Evolutionary conservation across 2,113 vertebrate species (phyloP), one percentile per base, ranked within the genome.

Genomic region (Jacana jacana): DNA sequence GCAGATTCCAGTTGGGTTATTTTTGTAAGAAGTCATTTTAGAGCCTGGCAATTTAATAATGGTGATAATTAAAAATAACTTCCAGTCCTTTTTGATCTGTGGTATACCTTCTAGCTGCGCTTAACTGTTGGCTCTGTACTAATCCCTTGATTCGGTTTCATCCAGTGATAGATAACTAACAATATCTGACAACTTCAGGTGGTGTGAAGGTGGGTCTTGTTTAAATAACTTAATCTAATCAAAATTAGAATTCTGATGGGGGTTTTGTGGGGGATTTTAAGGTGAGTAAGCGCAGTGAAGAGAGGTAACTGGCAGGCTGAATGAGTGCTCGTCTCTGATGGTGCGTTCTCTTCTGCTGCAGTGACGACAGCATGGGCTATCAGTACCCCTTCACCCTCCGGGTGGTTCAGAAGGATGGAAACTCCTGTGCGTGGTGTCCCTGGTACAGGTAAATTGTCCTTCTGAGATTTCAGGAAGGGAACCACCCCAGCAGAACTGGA

Each of bases 311-410:
- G 66, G 46, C 39, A 61, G 68, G 54, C 83, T 40, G 92, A 65
- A 91, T 39, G 30, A 64, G 77, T 90, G 84, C 88, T 97, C 30
- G 37, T 20, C 61, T 61, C 96, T 83, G 64, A 65, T 89, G 82
- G 58, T 97, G 57, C 37, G 3, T 95, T 97, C 86, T 95, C 44
- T 87, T 98, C 65, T 94, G 24, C 97, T 98, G 64, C 97, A 99
- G 99, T 97, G 99, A 99, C 80, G 99, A 99, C 97, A 99, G 99
- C 89, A 98, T 99, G 99, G 99, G 99, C 14, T 99, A 99, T 96
- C 99, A 99, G 60, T 99, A 99, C 95, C 99, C 99, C 17, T 99
- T 99, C 96, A 99, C 99, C 57, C 95, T 99, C 69, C 98, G 99
- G 88, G 99, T 99, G 30, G 99, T 99, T 70, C 99, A 99, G 58